Percentiles rank a stretch among this genome's conserved stretches.
Evolutionary conservation across 2,797 vertebrate genomes (phyloP).

Genomic region (Todus mexicanus): DNA sequence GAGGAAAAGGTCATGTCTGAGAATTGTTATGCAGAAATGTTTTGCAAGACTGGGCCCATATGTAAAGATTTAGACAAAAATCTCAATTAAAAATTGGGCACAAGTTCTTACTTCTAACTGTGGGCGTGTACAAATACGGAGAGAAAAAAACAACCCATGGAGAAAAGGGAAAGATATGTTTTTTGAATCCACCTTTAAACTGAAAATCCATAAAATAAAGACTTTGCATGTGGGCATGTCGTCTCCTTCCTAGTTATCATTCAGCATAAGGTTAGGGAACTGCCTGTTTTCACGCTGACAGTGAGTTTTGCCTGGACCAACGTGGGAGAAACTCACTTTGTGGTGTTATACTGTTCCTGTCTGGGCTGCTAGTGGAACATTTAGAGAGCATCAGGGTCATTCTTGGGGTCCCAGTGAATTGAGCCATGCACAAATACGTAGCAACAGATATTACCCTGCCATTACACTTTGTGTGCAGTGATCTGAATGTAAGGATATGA

Average conservation of each 20-base stretch:
- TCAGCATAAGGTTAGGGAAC: background rate
- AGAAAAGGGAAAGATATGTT: background rate
- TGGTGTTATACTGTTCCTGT: background rate
- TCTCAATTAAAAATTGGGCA: background rate
- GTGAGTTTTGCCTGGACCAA: background rate
- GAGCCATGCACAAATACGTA: background rate
- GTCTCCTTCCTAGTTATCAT: background rate
- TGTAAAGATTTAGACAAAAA: background rate
- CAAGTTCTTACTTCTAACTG: background rate
- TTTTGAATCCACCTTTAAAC: background rate
- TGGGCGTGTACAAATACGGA: background rate
- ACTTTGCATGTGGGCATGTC: background rate
- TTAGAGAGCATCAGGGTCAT: background rate
- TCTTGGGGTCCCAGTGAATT: background rate
- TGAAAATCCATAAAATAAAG: background rate
- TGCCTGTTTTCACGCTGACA: background rate
- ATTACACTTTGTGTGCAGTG: background rate
- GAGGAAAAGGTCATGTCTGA: conserved; percentile 39
- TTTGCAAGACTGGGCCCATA: conserved; percentile 31
- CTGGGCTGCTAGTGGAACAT: background rate
- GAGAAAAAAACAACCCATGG: background rate
- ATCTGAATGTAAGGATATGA: background rate
- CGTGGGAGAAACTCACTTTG: background rate
- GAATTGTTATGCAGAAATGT: background rate
- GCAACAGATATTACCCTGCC: background rate